Conservation (phyloP, 2,888 invertebrate species). For the Lacanobia oleracea region DNA sequence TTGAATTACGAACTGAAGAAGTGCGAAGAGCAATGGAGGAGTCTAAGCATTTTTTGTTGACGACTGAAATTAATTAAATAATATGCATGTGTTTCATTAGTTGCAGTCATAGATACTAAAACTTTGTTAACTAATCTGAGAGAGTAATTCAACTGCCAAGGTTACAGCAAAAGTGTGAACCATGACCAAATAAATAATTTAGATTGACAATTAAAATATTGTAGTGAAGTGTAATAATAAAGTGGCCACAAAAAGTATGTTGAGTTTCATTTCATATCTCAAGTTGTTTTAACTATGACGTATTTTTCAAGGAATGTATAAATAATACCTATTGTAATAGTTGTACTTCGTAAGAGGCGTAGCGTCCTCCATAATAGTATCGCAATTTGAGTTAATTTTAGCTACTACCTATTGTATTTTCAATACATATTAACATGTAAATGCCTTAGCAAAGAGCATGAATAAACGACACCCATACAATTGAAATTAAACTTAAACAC, state of each 20-base stretch:
- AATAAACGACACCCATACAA: not conserved
- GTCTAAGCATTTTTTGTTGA: not conserved
- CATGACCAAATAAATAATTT: not conserved
- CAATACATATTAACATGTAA: constrained; percentile 20
- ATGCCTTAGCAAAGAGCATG: constrained; percentile 18
- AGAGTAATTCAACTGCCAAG: not conserved
- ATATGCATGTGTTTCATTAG: not conserved
- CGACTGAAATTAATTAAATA: not conserved
- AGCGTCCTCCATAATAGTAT: constrained; percentile 30
- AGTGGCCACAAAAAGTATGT: not conserved
- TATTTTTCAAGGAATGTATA: constrained; percentile 14
- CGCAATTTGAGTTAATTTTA: constrained; percentile 42
- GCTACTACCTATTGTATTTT: constrained; percentile 40
- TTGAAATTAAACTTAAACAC: constrained; percentile 1
- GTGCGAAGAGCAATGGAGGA: not conserved
- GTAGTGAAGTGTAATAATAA: not conserved
- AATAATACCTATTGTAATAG: constrained; percentile 14
- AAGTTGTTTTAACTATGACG: constrained; percentile 14
- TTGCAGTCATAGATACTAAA: too few species aligned
- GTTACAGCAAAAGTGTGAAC: not conserved
- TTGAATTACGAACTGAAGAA: too few species aligned
- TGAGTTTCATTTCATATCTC: constrained; percentile 10
- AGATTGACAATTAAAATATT: not conserved
- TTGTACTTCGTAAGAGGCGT: constrained; percentile 20
- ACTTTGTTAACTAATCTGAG: not conserved